These are phyloP conservation scores for Dolichopus griseipennis DNA, from an alignment of 2,888 invertebrate genomes.

Conservation along the genomic window DNA sequence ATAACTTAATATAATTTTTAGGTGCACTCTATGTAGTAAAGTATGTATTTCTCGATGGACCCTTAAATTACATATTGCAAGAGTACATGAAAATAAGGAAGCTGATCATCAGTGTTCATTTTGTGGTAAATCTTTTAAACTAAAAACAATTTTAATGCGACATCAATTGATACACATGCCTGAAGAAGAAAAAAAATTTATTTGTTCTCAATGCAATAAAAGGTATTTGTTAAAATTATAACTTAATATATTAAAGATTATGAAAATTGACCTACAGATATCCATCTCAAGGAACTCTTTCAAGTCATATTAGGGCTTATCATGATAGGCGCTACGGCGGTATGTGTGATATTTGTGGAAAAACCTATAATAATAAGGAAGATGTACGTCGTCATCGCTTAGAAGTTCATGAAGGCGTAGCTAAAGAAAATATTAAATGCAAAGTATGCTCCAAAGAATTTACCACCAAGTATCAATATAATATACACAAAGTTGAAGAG, in stretches of 20 bases:
- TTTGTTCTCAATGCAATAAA: not conserved
- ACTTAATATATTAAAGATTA: too few relatives aligned
- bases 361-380: conserved; percentile 18
- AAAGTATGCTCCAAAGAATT: not conserved
- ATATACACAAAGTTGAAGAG: not conserved
- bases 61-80: not conserved
- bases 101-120: not conserved
- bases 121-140: not conserved
- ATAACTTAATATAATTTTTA: too few relatives aligned
- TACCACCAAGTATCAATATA: not conserved
- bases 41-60: not conserved
- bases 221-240: not conserved
- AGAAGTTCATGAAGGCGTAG: conserved; percentile 3
- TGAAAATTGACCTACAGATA: not conserved
- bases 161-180: not conserved
- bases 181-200: not conserved
- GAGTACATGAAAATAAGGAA: not conserved
- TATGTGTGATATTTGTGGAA: conserved; percentile 37
- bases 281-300: not conserved
- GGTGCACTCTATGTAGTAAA: not conserved
- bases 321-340: not conserved
- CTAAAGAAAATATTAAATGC: not conserved
- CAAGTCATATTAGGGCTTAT: not conserved
- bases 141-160: not conserved
- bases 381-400: not conserved